phyloP scores from a whole-genome alignment of 1,140 invertebrate genomes.

The Drosophila auraria region DNA sequence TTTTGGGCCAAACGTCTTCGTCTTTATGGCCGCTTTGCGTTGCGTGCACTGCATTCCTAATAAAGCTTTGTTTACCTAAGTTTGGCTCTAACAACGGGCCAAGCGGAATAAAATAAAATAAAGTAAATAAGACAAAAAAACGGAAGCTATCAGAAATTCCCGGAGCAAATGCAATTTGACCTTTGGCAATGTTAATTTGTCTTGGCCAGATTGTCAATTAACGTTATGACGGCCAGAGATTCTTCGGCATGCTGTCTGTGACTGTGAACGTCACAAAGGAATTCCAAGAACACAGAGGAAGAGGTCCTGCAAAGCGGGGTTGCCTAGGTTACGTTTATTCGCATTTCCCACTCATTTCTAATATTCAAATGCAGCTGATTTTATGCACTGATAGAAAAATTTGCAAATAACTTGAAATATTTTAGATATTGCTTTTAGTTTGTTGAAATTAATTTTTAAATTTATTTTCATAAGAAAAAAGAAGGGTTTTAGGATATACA shows the following conservation, averaged over 20 bases:
- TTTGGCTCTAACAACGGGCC: conserved; percentile 20
- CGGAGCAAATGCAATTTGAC: conserved; percentile 53
- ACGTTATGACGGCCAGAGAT: conserved; percentile 31
- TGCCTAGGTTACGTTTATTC: neutral
- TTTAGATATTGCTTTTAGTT: too few species aligned
- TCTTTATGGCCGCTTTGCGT: conserved; percentile 66
- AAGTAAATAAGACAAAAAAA: conserved; percentile 33
- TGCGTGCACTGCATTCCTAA: conserved; percentile 69
- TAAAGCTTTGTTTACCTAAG: conserved; percentile 41
- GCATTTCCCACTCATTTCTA: neutral
- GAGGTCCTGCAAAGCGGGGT: neutral
- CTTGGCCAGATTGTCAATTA: conserved; percentile 47
- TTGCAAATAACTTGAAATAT: too few species aligned
- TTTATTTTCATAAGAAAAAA: neutral
- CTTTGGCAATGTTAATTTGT: conserved; percentile 62
- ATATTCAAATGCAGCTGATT: conserved; percentile 19
- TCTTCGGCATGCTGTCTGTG: neutral
- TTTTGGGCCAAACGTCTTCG: conserved; percentile 65
- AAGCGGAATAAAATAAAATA: conserved; percentile 9
- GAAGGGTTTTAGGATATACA: neutral
- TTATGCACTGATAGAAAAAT: neutral
- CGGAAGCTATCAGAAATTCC: conserved; percentile 76
- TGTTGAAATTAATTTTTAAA: neutral
- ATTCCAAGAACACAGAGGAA: neutral
- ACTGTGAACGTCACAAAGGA: neutral